Conservation (phyloP, 2,113 vertebrate genomes). For the Lasiurus cinereus region DNA sequence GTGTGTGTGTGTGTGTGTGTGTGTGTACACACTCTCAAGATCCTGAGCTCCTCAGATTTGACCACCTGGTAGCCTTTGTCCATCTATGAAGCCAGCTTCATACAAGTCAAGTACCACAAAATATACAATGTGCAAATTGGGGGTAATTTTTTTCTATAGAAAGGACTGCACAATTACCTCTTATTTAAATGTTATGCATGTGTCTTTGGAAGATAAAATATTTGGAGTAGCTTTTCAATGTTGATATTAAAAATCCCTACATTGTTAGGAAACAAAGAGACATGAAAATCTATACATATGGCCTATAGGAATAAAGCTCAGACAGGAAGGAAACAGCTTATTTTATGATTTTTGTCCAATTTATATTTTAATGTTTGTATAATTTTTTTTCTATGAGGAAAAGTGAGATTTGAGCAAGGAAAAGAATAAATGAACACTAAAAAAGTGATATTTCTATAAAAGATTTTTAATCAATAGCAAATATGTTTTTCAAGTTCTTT, state of each 20-base stretch:
- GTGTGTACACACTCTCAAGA: background rate
- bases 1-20: background rate
- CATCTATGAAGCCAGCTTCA: background rate
- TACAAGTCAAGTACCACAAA: background rate
- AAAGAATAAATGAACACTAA: background rate
- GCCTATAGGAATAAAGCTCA: background rate
- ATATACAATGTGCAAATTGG: background rate
- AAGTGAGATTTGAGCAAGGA: background rate
- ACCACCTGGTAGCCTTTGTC: background rate
- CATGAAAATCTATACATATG: background rate
- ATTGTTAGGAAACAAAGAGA: background rate
- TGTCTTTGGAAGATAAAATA: background rate
- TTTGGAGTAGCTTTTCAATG: background rate
- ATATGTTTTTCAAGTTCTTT: slow-evolving; percentile 1
- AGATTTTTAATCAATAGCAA: background rate
- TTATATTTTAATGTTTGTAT: slow-evolving; percentile 31
- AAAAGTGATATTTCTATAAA: background rate
- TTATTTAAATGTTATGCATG: background rate
- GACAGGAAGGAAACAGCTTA: background rate
- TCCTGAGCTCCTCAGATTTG: background rate
- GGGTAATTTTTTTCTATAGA: background rate
- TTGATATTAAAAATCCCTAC: slow-evolving; percentile 5
- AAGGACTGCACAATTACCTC: background rate
- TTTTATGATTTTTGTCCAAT: background rate
- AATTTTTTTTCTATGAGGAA: background rate